These are phyloP conservation scores for Distichodus sexfasciatus DNA, from an alignment of 2,797 vertebrate species.

Conservation along the genomic window DNA sequence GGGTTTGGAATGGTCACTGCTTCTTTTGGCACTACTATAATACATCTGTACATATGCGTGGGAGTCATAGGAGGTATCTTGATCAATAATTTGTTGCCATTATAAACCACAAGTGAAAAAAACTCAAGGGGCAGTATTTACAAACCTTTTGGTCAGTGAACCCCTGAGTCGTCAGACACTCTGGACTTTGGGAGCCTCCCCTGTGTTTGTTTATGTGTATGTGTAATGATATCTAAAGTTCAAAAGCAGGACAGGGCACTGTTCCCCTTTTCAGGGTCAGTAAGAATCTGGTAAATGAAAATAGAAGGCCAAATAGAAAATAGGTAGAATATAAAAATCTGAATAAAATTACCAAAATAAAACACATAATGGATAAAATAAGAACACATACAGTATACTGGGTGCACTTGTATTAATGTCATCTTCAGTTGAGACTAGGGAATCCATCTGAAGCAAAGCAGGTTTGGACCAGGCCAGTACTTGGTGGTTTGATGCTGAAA, in stretches of 20 bases:
- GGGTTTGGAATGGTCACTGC: conserved; percentile 75
- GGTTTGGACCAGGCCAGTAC: too few relatives aligned
- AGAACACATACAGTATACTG: too few relatives aligned
- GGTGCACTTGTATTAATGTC: too few relatives aligned
- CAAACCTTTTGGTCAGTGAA: background rate
- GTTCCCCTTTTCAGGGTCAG: background rate
- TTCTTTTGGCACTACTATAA: conserved; percentile 76
- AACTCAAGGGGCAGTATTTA: background rate
- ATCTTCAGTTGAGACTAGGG: too few relatives aligned
- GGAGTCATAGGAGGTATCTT: conserved; percentile 82
- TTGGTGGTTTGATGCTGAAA: too few relatives aligned
- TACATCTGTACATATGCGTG: conserved; percentile 80
- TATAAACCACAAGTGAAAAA: background rate
- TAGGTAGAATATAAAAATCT: too few relatives aligned
- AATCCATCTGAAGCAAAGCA: too few relatives aligned
- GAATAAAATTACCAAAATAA: too few relatives aligned
- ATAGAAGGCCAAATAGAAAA: too few relatives aligned
- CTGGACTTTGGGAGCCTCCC: conserved; percentile 18
- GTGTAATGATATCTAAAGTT: background rate
- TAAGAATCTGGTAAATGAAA: too few relatives aligned
- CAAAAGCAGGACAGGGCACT: conserved; percentile 1
- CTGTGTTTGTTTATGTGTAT: background rate
- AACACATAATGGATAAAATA: too few relatives aligned
- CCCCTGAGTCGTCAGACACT: conserved; percentile 13
- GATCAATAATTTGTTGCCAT: background rate